Conservation (phyloP, 2,888 invertebrate species). For the Coecobrya sp. region DNA sequence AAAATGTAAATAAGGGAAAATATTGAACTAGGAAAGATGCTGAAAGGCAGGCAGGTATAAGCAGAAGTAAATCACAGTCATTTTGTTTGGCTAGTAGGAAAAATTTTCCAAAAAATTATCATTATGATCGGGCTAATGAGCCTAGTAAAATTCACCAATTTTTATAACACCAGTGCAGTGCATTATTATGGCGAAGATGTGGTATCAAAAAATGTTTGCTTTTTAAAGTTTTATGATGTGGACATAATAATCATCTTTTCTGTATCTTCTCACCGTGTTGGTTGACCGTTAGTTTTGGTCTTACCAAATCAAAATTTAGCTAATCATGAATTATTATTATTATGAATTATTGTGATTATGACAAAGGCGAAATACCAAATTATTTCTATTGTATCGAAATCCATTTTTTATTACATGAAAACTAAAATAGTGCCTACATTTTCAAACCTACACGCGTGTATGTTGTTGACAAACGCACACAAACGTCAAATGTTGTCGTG, state of each 20-base stretch:
- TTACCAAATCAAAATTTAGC: constrained; percentile 20
- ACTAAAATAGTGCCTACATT: too few species aligned
- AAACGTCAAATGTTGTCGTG: too few species aligned
- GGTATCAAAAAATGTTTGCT: background rate
- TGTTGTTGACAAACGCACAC: too few species aligned
- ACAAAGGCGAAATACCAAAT: background rate
- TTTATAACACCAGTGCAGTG: too few species aligned
- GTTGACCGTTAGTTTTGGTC: background rate
- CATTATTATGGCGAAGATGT: too few species aligned
- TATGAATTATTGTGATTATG: background rate
- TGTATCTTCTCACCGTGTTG: too few species aligned
- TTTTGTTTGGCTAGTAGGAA: background rate
- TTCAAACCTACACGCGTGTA: too few species aligned
- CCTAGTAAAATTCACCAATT: too few species aligned
- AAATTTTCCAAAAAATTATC: background rate
- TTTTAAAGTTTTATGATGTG: background rate
- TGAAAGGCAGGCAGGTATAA: background rate
- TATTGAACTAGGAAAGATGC: background rate
- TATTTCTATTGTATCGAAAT: background rate
- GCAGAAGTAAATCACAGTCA: background rate
- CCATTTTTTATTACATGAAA: too few species aligned
- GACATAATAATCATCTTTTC: background rate
- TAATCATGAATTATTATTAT: too few species aligned
- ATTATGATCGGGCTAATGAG: background rate
- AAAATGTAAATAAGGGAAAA: constrained; percentile 7